phyloP scores from a whole-genome alignment of 2,888 invertebrate species.

The Volucella bombylans region DNA sequence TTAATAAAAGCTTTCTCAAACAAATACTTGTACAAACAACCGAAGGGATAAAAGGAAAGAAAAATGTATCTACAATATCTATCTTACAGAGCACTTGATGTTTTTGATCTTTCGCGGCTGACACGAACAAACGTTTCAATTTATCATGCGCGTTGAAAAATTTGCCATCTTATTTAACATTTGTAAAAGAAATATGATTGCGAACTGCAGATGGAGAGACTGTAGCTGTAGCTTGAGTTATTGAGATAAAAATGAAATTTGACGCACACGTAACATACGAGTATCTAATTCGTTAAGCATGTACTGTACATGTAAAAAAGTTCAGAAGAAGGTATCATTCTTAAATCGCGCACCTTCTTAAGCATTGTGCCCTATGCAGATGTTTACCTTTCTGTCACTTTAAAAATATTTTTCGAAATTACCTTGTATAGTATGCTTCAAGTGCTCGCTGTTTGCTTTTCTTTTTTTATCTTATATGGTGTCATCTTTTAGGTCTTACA shows the following conservation, averaged over 20 bases:
- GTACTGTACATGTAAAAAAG: too few relatives aligned
- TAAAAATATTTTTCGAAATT: too few relatives aligned
- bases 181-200: neutral
- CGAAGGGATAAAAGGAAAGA: conserved; percentile 1
- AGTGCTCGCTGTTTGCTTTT: too few relatives aligned
- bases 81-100: neutral
- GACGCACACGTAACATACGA: neutral
- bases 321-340: too few relatives aligned
- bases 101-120: conserved; percentile 48
- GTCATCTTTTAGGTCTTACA: too few relatives aligned
- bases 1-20: conserved; percentile 62
- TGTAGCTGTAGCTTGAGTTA: neutral
- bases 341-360: too few relatives aligned
- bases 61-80: conserved; percentile 15
- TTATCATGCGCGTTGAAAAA: conserved; percentile 57
- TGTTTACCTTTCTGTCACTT: too few relatives aligned
- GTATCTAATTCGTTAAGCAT: neutral
- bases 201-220: neutral
- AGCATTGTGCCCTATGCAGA: too few relatives aligned
- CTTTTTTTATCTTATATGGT: too few relatives aligned
- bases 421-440: too few relatives aligned
- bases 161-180: conserved; percentile 37
- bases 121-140: conserved; percentile 62
- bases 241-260: neutral
- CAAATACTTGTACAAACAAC: conserved; percentile 42